Percentiles rank a stretch among this genome's conserved stretches.
phyloP scores from a whole-genome alignment of 2,113 vertebrate species.

The Lamprotornis superbus region DNA sequence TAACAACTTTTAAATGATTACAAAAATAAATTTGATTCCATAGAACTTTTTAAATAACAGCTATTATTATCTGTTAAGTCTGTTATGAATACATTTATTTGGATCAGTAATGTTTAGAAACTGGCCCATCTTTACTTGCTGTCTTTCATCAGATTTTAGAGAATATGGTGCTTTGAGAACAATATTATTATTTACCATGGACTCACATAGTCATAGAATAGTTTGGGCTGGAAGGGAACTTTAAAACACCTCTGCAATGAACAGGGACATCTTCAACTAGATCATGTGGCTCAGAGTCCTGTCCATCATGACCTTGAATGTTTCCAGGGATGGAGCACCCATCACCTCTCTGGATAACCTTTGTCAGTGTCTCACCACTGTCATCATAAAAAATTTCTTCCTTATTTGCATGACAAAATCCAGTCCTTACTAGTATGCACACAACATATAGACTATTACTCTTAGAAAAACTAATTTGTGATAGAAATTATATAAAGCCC shows the following conservation, averaged over 20 bases:
- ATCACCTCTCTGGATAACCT: background rate
- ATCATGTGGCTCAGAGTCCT: background rate
- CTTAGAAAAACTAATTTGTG: background rate
- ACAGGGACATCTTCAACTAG: background rate
- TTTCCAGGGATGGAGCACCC: background rate
- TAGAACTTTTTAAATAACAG: background rate
- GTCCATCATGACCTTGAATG: background rate
- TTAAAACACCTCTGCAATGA: background rate
- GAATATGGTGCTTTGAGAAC: background rate
- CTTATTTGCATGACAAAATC: background rate
- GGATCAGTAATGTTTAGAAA: background rate
- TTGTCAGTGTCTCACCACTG: background rate
- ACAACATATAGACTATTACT: background rate
- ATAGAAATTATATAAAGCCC: background rate
- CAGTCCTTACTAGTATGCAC: background rate
- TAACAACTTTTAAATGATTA: background rate
- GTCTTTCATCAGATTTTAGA: background rate
- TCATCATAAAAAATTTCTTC: background rate
- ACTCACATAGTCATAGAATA: background rate
- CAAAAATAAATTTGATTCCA: background rate
- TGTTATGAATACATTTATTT: background rate
- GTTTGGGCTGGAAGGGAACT: background rate
- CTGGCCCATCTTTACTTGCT: background rate
- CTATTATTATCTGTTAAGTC: background rate
- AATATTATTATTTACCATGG: background rate